Evolutionary conservation across 2,888 invertebrate genomes (phyloP).

Genomic region (Falcaria lacertinaria): DNA sequence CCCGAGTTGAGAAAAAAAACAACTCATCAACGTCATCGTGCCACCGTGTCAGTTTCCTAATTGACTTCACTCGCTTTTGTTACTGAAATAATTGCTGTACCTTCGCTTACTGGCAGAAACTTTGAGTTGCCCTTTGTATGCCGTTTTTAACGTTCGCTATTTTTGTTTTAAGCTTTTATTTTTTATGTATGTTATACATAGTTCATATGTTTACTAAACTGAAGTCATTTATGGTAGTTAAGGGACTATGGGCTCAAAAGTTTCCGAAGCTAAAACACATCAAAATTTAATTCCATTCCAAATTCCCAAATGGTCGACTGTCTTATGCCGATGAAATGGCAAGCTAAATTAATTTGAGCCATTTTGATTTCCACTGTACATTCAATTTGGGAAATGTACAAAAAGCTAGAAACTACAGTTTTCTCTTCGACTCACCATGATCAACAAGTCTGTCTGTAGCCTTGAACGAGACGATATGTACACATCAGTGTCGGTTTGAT

Average conservation of each 20-base stretch:
- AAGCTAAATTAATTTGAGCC: too few species aligned
- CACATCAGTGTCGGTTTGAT: constrained; percentile 56
- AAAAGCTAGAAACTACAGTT: too few species aligned
- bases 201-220: too few species aligned
- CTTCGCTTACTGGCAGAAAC: neutral
- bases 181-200: too few species aligned
- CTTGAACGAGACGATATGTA: constrained; percentile 52
- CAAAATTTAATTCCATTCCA: too few species aligned
- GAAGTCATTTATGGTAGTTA: too few species aligned
- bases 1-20: neutral
- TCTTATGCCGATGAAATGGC: too few species aligned
- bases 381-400: too few species aligned
- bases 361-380: too few species aligned
- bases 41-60: neutral
- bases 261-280: too few species aligned
- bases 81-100: constrained; percentile 1
- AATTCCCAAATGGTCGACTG: too few species aligned
- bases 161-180: neutral
- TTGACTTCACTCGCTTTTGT: neutral
- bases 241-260: too few species aligned
- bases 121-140: neutral
- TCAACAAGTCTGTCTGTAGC: constrained; percentile 62
- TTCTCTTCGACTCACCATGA: constrained; percentile 70
- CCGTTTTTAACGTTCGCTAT: neutral
- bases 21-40: neutral